phyloP scores from a whole-genome alignment of 2,888 invertebrate species.

The Cosmorhoe ocellata region DNA sequence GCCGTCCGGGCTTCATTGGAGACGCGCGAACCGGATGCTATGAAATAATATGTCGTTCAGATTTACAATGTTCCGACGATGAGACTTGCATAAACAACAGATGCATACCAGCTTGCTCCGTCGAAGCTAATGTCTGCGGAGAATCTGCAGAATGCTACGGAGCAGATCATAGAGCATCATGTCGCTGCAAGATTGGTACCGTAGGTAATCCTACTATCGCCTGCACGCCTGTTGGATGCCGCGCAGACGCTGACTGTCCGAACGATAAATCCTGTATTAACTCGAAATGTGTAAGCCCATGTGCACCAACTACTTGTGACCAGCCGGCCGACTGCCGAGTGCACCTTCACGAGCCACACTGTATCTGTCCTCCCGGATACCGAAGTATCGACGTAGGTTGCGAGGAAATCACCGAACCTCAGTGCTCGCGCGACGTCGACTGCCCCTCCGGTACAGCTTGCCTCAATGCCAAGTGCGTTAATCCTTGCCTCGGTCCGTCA shows the following conservation, averaged over 20 bases:
- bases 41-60: conserved; percentile 87
- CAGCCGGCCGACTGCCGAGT: conserved; percentile 88
- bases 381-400: conserved; percentile 86
- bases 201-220: conserved; percentile 90
- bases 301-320: conserved; percentile 87
- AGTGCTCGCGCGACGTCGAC: conserved; percentile 90
- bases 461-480: conserved; percentile 90
- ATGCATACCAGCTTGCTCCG: conserved; percentile 90
- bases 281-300: conserved; percentile 89
- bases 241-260: conserved; percentile 91
- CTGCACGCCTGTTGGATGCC: conserved; percentile 91
- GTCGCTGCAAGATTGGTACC: conserved; percentile 91
- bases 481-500: conserved; percentile 89
- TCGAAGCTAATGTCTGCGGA: conserved; percentile 88
- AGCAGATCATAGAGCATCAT: conserved; percentile 90
- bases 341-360: conserved; percentile 89
- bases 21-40: conserved; percentile 92
- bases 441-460: conserved; percentile 93
- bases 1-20: conserved; percentile 91
- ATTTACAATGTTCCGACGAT: conserved; percentile 90
- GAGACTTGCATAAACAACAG: conserved; percentile 92
- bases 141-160: conserved; percentile 90
- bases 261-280: conserved; percentile 91
- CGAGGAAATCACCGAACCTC: conserved; percentile 78
- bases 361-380: conserved; percentile 91